Percentiles rank a stretch among this genome's conserved stretches.
These are phyloP conservation scores for Urocitellus parryii DNA, from an alignment of 2,113 vertebrate genomes.

Conservation along the genomic window DNA sequence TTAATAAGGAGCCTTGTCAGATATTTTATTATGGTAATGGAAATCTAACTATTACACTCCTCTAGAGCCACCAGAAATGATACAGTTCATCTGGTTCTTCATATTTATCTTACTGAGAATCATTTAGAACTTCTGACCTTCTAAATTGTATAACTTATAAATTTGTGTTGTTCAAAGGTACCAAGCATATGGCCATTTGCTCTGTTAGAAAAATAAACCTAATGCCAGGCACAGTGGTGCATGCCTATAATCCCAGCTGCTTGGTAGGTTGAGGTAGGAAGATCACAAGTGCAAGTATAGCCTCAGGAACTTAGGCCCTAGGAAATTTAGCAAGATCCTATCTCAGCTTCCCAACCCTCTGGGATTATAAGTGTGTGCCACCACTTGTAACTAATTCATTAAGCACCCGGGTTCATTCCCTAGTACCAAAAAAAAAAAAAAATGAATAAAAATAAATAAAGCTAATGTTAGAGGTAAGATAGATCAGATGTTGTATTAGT, in stretches of 20 bases:
- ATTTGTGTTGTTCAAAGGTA: not conserved
- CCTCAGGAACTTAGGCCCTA: too few relatives aligned
- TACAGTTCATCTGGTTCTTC: not conserved
- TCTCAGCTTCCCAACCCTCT: too few relatives aligned
- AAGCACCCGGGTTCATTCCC: too few relatives aligned
- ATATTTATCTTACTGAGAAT: not conserved
- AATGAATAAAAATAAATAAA: too few relatives aligned
- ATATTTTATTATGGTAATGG: not conserved
- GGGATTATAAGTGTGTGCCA: too few relatives aligned
- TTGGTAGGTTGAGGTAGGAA: too few relatives aligned
- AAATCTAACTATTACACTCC: not conserved
- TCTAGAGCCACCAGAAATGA: not conserved
- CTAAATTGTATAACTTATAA: not conserved
- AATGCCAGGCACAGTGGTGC: not conserved
- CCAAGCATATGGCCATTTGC: not conserved
- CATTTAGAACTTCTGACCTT: constrained; percentile 2
- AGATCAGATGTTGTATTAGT: not conserved
- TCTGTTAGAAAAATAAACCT: not conserved
- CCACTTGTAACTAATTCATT: too few relatives aligned
- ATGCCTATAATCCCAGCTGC: too few relatives aligned
- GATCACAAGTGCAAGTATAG: too few relatives aligned
- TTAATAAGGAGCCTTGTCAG: not conserved
- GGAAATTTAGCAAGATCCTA: too few relatives aligned
- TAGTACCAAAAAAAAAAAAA: too few relatives aligned
- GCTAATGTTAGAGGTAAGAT: not conserved